Evolutionary conservation across 35 echinoderm and acorn worm genomes (phyloP), one percentile per base, ranked within the genome.

Genomic region (Heliocidaris tuberculata): DNA sequence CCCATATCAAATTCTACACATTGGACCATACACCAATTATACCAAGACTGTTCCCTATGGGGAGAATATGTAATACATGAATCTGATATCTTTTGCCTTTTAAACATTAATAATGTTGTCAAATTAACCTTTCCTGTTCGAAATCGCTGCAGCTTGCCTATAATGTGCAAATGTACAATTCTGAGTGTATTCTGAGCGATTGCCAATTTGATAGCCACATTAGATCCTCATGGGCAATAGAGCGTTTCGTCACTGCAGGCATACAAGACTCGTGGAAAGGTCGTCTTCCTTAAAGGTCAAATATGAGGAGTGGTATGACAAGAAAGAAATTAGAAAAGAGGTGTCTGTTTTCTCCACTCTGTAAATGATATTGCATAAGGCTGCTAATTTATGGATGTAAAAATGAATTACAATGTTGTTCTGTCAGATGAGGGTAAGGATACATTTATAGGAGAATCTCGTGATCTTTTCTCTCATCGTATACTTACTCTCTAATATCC

Each of bases 131-230:
- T 19, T 19, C 21, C 27, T n/a, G 21, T 78, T 27, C 7, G 27
- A 78, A 78, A n/a, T 24, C 65, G 27, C 65, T 6, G 21, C 27
- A 24, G 65, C 65, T n/a, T 3, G 65, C 4, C 21, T 27, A 78
- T 78, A 78, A 27, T n/a, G 21, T 21, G 65, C 27, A 27, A 78
- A 78, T 78, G 65, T n/a, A 78, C 27, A 19, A 19, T 78, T 78
- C 21, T n/a, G 21, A n/a, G 7, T 78, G 19, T 78, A 19, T 27
- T 78, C 21, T 9, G 21, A 78, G 65, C 52, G 11, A 78, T n/a
- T 78, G 65, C 65, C 65, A 78, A 78, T 78, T 78, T 78, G 65
- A 78, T 78, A n/a, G 65, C 65, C n/a, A 78, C 65, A 78, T 78
- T 78, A 78, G 65, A 78, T 78, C 65, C 65, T 78, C 65, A 78